Evolutionary conservation across 2,797 vertebrate species (phyloP), one percentile per base, ranked within the genome.

Genomic region (Amblyraja radiata): DNA sequence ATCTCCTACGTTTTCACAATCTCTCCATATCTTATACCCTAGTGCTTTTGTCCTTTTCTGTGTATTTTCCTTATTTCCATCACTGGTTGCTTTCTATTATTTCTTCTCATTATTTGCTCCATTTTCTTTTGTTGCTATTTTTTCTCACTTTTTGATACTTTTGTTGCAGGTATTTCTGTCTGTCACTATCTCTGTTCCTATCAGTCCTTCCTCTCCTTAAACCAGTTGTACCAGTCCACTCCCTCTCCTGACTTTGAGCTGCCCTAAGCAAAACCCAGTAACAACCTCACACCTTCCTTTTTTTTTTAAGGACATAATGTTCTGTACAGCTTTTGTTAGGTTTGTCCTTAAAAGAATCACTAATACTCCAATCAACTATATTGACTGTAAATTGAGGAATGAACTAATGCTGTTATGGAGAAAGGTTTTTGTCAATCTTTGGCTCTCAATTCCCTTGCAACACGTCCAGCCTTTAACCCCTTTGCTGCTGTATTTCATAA

Each of bases 201-300:
- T 74, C 90, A 88, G 84, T 63, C n/a, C 16, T 88, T 74, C 68
- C 71, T 92, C 90, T 92, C 90, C 36, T 39, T 91, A 39, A 91
- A 88, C 84, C 84, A 88, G 65, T 54, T 74, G 36, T 91, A 71
- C 90, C 23, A 25, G 32, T 91, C 90, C 39, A 71, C 90, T 74
- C 71, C 90, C 90, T 74, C 65, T 39, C 65, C 68, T 74, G 68
- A 28, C 68, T 91, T 91, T 10, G 21, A 73, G 71, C 18, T 73
- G 68, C 90, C 71, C 68, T 21, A 71, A 54, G 68, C 90, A 91
- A 71, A 71, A 74, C 36, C 39, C 36, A 71, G 68, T 74, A 25
- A 21, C 90, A 91, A 18, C 36, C 90, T 71, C 21, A 13, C 65
- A 46, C 90, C 84, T 65, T 74, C 88, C 65, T 73, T 54, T 74